These are phyloP conservation scores for Geococcyx californianus DNA, from an alignment of 2,113 vertebrate genomes.

Conservation along the genomic window DNA sequence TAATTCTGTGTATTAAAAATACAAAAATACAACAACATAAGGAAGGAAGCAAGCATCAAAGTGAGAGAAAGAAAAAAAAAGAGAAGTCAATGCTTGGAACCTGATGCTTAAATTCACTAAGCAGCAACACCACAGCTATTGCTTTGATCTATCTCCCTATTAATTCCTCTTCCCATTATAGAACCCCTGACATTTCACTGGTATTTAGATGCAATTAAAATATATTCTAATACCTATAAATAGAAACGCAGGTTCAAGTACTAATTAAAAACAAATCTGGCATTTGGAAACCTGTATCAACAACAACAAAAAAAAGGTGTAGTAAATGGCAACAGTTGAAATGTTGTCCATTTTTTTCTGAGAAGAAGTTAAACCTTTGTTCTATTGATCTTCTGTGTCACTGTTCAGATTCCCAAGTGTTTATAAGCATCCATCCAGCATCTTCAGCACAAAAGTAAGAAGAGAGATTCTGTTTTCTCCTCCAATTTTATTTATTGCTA, in stretches of 20 bases:
- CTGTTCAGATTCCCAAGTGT: neutral
- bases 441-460: neutral
- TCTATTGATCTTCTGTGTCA: neutral
- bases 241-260: conserved; percentile 69
- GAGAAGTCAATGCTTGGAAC: neutral
- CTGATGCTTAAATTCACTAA: neutral
- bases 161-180: conserved; percentile 57
- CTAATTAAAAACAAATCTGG: conserved; percentile 74
- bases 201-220: conserved; percentile 68
- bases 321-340: conserved; percentile 6
- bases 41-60: neutral
- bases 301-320: conserved; percentile 52
- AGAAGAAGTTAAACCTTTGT: neutral
- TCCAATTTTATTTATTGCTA: neutral
- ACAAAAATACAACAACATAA: neutral
- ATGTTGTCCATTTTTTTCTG: neutral
- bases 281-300: conserved; percentile 66
- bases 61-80: neutral
- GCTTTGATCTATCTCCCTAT: conserved; percentile 52
- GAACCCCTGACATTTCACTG: conserved; percentile 66
- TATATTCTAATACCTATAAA: conserved; percentile 72
- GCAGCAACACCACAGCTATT: conserved; percentile 6
- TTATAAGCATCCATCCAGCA: neutral
- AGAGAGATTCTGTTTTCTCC: neutral
- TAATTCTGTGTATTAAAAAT: neutral